Evolutionary conservation across 2,888 invertebrate genomes (phyloP), one percentile per base, ranked within the genome.

Genomic region (Rugalucina vietnamica): DNA sequence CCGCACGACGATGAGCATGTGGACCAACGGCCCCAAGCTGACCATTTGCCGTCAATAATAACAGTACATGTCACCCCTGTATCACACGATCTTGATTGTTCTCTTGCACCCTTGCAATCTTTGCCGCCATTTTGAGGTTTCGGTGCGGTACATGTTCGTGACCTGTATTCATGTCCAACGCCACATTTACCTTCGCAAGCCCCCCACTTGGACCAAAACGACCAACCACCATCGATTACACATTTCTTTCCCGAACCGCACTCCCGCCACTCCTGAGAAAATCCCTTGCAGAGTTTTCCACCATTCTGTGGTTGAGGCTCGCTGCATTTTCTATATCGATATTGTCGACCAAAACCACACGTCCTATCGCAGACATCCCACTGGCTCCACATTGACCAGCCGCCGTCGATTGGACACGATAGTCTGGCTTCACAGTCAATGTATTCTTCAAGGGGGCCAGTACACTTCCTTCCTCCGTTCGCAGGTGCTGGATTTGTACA

Each of bases 91-190:
- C 34, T 39, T 3, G 50, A 24, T 18, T 87, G 83, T 14, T 72
- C 24, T 5, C 39, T 69, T 54, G 39, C 36, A 18, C 81, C 89
- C 2, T 4, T 5, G 50, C 87, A 87, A 14, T 29, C 0, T 8
- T 21, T 29, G 21, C 87, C 89, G 0, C 86, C 87, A 49, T 80
- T 27, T 21, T 60, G 29, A 1, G 87, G 87, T 12, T 74, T 32
- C 32, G 88, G 88, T 50, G 83, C 79, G 1, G 79, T 76, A 43
- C 88, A 88, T 12, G 79, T 60, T 36, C 88, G 50, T 8, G 70
- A 57, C 27, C 86, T 60, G 1, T 29, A 65, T 27, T 75, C 57
- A 43, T 36, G 54, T 36, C 85, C 85, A 0, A 72, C 32, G 5
- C 81, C 83, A 49, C 86, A 86, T 21, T 65, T 29, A 27, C 49